Percentiles rank a stretch among this genome's conserved stretches.
phyloP scores from a whole-genome alignment of 1,140 invertebrate species.

The Pseudomyrmex sp. region DNA sequence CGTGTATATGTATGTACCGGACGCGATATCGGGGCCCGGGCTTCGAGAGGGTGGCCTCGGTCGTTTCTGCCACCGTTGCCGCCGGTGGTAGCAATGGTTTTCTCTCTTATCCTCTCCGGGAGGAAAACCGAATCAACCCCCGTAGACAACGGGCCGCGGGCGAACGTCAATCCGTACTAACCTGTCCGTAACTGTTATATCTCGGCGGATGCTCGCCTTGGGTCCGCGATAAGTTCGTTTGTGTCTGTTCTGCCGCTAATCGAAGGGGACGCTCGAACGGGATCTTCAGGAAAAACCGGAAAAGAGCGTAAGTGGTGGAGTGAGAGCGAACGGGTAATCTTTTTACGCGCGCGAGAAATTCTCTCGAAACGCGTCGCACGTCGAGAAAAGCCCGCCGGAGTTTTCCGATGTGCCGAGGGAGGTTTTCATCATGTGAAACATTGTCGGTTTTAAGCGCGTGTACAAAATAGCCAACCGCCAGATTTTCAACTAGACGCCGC shows the following conservation, averaged over 20 bases:
- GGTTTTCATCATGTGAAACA: slow-evolving; percentile 27
- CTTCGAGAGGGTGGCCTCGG: slow-evolving; percentile 49
- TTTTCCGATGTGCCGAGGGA: background rate
- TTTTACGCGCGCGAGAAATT: slow-evolving; percentile 40
- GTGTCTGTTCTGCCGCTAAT: slow-evolving; percentile 41
- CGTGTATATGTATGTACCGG: slow-evolving; percentile 65
- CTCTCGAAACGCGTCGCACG: background rate
- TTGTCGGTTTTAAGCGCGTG: background rate
- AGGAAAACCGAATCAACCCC: slow-evolving; percentile 42
- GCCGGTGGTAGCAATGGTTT: background rate
- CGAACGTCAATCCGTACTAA: slow-evolving; percentile 59
- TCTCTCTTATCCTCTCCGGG: background rate
- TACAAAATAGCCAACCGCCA: background rate
- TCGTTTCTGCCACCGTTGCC: slow-evolving; percentile 12
- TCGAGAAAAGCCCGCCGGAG: background rate
- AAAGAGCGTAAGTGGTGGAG: no score
- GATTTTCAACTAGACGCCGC: background rate
- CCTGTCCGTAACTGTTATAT: slow-evolving; percentile 60
- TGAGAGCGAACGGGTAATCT: slow-evolving; percentile 33
- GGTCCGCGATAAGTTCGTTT: slow-evolving; percentile 52
- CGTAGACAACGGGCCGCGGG: slow-evolving; percentile 18
- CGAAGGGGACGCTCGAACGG: slow-evolving; percentile 34
- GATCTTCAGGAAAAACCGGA: slow-evolving; percentile 5
- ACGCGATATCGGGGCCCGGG: slow-evolving; percentile 35
- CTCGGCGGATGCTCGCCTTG: slow-evolving; percentile 51